Percentiles rank a stretch among this genome's conserved stretches.
Evolutionary conservation across 1,140 invertebrate species (phyloP).

Genomic region (Drosophila ironensis): DNA sequence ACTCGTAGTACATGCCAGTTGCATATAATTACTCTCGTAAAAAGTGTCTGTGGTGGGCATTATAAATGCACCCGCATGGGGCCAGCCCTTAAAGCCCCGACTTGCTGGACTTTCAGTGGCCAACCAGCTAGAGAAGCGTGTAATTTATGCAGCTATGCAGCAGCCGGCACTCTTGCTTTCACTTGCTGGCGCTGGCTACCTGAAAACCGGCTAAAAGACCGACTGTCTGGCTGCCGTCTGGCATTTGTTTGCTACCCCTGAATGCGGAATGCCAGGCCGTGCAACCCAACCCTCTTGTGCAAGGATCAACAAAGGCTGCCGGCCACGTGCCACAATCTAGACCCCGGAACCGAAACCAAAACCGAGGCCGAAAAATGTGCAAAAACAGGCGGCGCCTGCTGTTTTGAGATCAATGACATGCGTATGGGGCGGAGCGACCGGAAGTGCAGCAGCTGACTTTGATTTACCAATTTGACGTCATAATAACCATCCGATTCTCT

Average conservation of each 20-base stretch:
- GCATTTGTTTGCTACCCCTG: conserved; percentile 55
- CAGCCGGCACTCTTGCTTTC: conserved; percentile 44
- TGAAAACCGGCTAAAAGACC: conserved; percentile 33
- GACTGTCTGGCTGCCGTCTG: conserved; percentile 42
- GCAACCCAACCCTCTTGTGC: conserved; percentile 55
- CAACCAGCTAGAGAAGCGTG: conserved; percentile 37
- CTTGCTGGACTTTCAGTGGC: conserved; percentile 22
- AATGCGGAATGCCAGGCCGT: conserved; percentile 2
- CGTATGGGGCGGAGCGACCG: conserved; percentile 1
- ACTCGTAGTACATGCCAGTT: conserved; percentile 10
- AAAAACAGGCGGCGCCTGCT: conserved; percentile 78
- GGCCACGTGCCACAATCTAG: conserved; percentile 71
- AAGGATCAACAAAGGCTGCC: conserved; percentile 40
- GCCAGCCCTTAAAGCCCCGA: conserved; percentile 19
- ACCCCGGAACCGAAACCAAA: conserved; percentile 30
- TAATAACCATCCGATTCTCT: conserved; percentile 34
- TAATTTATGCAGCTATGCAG: conserved; percentile 67
- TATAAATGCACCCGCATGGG: conserved; percentile 51
- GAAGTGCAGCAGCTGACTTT: conserved; percentile 63
- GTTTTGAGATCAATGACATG: conserved; percentile 55
- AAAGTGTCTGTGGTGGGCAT: conserved; percentile 43
- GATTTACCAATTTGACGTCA: conserved; percentile 34
- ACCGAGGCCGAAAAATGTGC: conserved; percentile 78
- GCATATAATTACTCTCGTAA: conserved; percentile 44
- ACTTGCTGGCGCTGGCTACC: conserved; percentile 60